These are phyloP conservation scores for Branchinecta lynchi DNA, from an alignment of 1,140 invertebrate genomes.

Conservation along the genomic window DNA sequence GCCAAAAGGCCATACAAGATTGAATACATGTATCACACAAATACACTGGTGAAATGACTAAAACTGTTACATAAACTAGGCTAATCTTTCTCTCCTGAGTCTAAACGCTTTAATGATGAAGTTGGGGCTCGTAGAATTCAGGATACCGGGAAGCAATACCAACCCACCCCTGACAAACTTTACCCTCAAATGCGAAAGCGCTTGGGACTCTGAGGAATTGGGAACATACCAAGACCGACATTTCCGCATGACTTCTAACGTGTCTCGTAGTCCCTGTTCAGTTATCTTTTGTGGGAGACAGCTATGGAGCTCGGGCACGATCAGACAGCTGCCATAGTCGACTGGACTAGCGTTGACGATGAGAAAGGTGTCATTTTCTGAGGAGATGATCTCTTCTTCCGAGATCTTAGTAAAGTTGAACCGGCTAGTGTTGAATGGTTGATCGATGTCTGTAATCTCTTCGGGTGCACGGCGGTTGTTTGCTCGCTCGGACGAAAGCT, in stretches of 20 bases:
- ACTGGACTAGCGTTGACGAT: slow-evolving; percentile 55
- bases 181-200: too few species aligned
- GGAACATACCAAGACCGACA: slow-evolving; percentile 31
- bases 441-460: slow-evolving; percentile 37
- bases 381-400: slow-evolving; percentile 40
- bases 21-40: too few species aligned
- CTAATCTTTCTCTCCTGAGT: too few species aligned
- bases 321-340: slow-evolving; percentile 44
- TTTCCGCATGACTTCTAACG: slow-evolving; percentile 35
- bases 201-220: too few species aligned
- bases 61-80: too few species aligned
- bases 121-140: too few species aligned
- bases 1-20: too few species aligned
- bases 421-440: slow-evolving; percentile 41
- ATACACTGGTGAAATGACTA: too few species aligned
- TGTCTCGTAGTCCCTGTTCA: slow-evolving; percentile 33
- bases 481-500: slow-evolving; percentile 49
- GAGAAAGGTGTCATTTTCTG: slow-evolving; percentile 25
- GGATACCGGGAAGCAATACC: too few species aligned
- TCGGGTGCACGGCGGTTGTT: slow-evolving; percentile 43
- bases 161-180: too few species aligned
- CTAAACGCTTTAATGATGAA: too few species aligned
- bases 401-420: slow-evolving; percentile 53
- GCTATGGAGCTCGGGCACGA: slow-evolving; percentile 41
- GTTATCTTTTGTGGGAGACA: slow-evolving; percentile 43